Evolutionary conservation across 2,113 vertebrate species (phyloP).

Genomic region (Oryzias javanicus): DNA sequence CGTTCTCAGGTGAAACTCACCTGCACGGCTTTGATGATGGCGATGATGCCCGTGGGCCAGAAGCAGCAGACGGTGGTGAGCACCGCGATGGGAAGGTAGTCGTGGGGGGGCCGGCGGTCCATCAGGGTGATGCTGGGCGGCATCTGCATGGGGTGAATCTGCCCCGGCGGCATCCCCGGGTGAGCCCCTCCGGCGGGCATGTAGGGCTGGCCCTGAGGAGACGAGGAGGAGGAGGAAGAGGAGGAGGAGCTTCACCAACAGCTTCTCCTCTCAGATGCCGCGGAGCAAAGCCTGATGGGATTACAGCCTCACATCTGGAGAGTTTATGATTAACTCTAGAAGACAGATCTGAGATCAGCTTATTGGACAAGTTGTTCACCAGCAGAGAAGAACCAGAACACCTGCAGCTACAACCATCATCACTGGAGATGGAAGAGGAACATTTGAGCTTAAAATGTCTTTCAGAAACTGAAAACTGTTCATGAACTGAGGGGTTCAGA

Average conservation of each 20-base stretch:
- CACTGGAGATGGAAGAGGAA: background rate
- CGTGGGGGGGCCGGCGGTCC: conserved; percentile 88
- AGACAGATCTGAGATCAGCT: background rate
- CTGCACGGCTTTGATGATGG: conserved; percentile 94
- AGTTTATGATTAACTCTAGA: conserved; percentile 7
- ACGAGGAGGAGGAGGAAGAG: background rate
- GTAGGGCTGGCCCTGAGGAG: conserved; percentile 75
- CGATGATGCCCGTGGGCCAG: conserved; percentile 93
- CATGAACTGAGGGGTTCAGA: background rate
- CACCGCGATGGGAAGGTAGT: conserved; percentile 93
- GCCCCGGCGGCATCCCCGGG: conserved; percentile 68
- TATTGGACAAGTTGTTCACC: conserved; percentile 12
- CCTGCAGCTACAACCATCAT: background rate
- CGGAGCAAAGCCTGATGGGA: background rate
- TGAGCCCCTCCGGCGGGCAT: conserved; percentile 67
- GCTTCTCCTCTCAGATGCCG: background rate
- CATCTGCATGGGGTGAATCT: conserved; percentile 84
- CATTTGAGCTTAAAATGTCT: no score
- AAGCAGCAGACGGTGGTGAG: conserved; percentile 95
- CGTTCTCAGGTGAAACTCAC: conserved; percentile 55
- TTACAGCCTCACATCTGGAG: conserved; percentile 2
- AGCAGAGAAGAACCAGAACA: conserved; percentile 9
- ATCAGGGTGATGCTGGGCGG: conserved; percentile 85
- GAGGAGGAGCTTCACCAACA: background rate
- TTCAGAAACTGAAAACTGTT: no score